Evolutionary conservation across 2,797 vertebrate genomes (phyloP), one percentile per base, ranked within the genome.

Genomic region (Lepus townsendii): DNA sequence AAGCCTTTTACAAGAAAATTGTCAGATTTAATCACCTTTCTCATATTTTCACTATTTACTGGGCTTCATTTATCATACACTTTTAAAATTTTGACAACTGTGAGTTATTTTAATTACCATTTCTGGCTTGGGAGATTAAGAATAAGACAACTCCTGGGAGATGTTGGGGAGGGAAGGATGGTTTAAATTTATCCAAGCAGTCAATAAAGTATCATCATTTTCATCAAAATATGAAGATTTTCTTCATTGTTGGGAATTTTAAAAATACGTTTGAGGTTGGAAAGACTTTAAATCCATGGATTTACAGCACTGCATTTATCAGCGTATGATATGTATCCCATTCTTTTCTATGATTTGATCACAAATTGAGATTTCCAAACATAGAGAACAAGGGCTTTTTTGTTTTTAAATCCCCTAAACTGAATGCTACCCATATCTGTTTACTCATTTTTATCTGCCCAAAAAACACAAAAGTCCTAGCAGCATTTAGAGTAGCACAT

Each of bases 11-110:
- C 97, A 98, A 97, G 94, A 98, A 98, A 98, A 98, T 98, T 99
- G 99, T 99, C 99, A 99, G 98, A 98, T 98, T 99, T 99, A 99
- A 99, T 99, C 98, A 98, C 96, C 97, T 95, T 98, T 27, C 96
- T 98, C 98, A 98, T 98, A 98, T 98, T 98, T 98, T 98, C 96
- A 97, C 97, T 98, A 97, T 98, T 98, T 98, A 97, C 90, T 71
- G 83, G 95, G 95, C 94, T 97, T 98, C 98, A 98, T 98, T 98
- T 98, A 98, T 98, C 97, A 98, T 95, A 98, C 96, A 98, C 54
- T 97, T 98, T 98, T 93, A 98, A 98, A 95, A 96, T 50, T 85
- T 76, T 98, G 97, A 98, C 98, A 99, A 98, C 96, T 97, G n/a
- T 68, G 38, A 95, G 97, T 93, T 92, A 95, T 96, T 97, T 97